Percentiles rank a stretch among this genome's conserved stretches.
These are phyloP conservation scores for Digitonthophagus gazella DNA, from an alignment of 2,888 invertebrate genomes.

Conservation along the genomic window DNA sequence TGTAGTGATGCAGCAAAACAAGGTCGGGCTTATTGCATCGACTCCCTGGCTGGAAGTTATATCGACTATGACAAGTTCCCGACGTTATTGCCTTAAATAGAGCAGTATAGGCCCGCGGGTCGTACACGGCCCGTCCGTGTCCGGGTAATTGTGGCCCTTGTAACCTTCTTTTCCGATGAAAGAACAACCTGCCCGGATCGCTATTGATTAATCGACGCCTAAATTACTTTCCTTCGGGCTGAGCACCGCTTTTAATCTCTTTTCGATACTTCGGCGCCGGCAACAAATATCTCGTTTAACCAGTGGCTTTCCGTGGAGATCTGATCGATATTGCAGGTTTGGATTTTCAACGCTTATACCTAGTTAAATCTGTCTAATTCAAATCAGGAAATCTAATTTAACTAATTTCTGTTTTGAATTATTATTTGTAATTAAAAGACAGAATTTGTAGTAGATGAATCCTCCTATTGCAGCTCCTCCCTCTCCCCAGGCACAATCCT, in stretches of 20 bases:
- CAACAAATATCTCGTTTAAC: background rate
- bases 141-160: constrained; percentile 31
- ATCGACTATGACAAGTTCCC: constrained; percentile 11
- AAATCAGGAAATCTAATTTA: too few species aligned
- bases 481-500: too few species aligned
- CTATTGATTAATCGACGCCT: constrained; percentile 30
- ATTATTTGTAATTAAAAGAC: too few species aligned
- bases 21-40: constrained; percentile 1
- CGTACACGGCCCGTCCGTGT: constrained; percentile 25
- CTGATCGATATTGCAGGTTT: background rate
- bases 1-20: background rate
- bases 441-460: too few species aligned
- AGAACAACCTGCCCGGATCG: constrained; percentile 30
- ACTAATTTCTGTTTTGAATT: too few species aligned
- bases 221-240: constrained; percentile 23
- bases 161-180: constrained; percentile 26
- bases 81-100: constrained; percentile 19
- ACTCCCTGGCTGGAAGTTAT: constrained; percentile 4
- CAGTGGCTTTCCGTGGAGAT: too few species aligned
- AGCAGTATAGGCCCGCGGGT: constrained; percentile 16
- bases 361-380: too few species aligned
- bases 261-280: background rate
- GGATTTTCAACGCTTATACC: background rate
- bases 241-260: background rate
- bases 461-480: too few species aligned